Base-by-base conservation (phyloP, 2,113 vertebrate genomes). In the Eretmochelys imbricata region DNA sequence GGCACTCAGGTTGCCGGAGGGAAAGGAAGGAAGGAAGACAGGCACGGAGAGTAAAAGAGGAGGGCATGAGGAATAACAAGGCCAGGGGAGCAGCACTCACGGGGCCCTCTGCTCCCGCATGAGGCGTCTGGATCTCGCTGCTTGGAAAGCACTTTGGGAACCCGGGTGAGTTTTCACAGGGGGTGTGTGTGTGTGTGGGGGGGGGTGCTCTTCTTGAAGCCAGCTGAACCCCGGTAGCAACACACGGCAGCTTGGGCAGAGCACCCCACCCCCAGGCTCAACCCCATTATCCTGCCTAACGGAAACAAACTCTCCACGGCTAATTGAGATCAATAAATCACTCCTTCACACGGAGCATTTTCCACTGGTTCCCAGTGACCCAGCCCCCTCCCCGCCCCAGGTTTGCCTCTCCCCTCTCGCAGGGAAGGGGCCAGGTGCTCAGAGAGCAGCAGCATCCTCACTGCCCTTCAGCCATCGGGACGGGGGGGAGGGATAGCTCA, bases 311-410 rank as follows among this genome's bases (percentile, higher is more conserved):
- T 97, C 96, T 97, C 80, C 97, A 96, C 53, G 97, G 96, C 95
- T 98, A 97, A 97, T 96, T 98, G 95, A 96, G 94, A 91, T 91
- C 79, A 31, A 98, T 98, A 98, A 97, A 98, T 98, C 97, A 98
- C 91, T 85, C 93, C 79, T 50, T 54, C 20, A 22, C 8, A 20
- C 20, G 19, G 20, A 54, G 53, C 57, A 82, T 85, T 88, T 85
- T 81, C 76, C 51, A 81, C 82, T 82, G 88, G 94, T 93, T 76
- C 78, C 84, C 93, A 87, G 91, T 50, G 80, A 76, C 93, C 27
- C 53, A 69, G 87, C 82, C 62, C 85, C 84, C 53, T 93, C 85
- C 90, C 69, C 59, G 84, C 65, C 81, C 94, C 86, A 83, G 69
- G 50, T 79, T 88, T 75, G 87, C 84, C 92, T 87, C 82, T 54